Evolutionary conservation across 92 coral and sea anemone genomes (phyloP).

Genomic region (Epizoanthus illoricatus): DNA sequence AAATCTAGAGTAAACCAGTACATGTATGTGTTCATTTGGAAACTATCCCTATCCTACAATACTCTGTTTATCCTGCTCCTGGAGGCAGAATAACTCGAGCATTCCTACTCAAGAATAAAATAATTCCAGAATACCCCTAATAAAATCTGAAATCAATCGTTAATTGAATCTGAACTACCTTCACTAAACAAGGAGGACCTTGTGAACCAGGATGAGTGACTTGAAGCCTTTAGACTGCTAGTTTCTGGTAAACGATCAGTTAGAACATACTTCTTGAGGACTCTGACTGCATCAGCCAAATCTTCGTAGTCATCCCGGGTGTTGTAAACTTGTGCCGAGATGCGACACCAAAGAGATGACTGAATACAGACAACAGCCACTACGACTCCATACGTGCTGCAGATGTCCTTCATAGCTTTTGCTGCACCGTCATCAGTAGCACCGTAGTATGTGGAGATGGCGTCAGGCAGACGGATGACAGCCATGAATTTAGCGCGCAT

Average conservation of each 20-base stretch:
- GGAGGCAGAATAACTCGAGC: no score
- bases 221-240: constrained; percentile 19
- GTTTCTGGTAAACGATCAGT: constrained; percentile 26
- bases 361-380: constrained; percentile 59
- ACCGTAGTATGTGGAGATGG: constrained; percentile 60
- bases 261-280: constrained; percentile 27
- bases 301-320: constrained; percentile 62
- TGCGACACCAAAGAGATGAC: constrained; percentile 85
- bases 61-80: no score
- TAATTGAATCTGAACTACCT: constrained; percentile 1
- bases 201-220: constrained; percentile 31
- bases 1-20: no score
- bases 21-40: no score
- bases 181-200: constrained; percentile 30
- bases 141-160: background rate
- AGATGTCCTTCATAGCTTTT: constrained; percentile 46
- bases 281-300: constrained; percentile 58
- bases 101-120: no score
- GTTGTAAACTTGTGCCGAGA: constrained; percentile 74
- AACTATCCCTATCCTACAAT: no score
- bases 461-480: constrained; percentile 65
- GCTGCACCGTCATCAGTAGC: constrained; percentile 53
- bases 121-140: background rate
- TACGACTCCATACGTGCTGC: constrained; percentile 50
- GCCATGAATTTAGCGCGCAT: constrained; percentile 90